Percentiles rank a stretch among this genome's conserved stretches.
These are phyloP conservation scores for Macropis europaea DNA, from an alignment of 2,888 invertebrate genomes.

Conservation along the genomic window DNA sequence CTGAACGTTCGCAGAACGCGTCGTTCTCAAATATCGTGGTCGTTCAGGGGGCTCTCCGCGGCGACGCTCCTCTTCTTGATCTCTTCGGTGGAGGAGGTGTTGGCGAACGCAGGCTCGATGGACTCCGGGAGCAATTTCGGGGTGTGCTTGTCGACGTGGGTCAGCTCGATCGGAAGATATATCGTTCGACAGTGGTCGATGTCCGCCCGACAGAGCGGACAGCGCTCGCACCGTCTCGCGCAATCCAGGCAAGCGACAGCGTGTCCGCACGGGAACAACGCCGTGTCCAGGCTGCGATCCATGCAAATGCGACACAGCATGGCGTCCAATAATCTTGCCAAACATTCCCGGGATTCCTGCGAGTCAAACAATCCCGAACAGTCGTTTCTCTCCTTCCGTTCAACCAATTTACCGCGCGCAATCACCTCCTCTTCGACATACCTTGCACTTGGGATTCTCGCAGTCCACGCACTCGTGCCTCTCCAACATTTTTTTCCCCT, in stretches of 20 bases:
- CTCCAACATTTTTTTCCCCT: constrained; percentile 72
- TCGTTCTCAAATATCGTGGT: constrained; percentile 71
- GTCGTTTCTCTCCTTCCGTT: neutral
- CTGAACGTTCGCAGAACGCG: constrained; percentile 49
- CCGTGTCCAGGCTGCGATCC: constrained; percentile 90
- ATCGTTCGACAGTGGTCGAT: constrained; percentile 87
- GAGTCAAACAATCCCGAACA: constrained; percentile 19
- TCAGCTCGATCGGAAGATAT: constrained; percentile 85
- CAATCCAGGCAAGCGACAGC: constrained; percentile 90
- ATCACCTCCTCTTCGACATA: constrained; percentile 43
- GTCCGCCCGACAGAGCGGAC: constrained; percentile 88
- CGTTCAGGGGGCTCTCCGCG: constrained; percentile 61
- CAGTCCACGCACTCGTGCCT: constrained; percentile 74
- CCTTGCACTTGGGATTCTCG: constrained; percentile 77
- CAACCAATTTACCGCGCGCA: neutral
- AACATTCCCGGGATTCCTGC: constrained; percentile 82
- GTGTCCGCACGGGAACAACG: constrained; percentile 94
- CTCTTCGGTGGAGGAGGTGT: constrained; percentile 63
- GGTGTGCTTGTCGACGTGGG: constrained; percentile 75
- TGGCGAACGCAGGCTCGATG: constrained; percentile 57
- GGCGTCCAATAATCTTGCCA: constrained; percentile 83
- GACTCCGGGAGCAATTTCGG: constrained; percentile 65
- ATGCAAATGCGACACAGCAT: constrained; percentile 94
- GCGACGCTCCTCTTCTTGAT: constrained; percentile 65
- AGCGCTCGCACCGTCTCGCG: constrained; percentile 87